Percentiles rank a stretch among this genome's conserved stretches.
Conservation (phyloP, 2,113 vertebrate species). For the Ranitomeya imitator region DNA sequence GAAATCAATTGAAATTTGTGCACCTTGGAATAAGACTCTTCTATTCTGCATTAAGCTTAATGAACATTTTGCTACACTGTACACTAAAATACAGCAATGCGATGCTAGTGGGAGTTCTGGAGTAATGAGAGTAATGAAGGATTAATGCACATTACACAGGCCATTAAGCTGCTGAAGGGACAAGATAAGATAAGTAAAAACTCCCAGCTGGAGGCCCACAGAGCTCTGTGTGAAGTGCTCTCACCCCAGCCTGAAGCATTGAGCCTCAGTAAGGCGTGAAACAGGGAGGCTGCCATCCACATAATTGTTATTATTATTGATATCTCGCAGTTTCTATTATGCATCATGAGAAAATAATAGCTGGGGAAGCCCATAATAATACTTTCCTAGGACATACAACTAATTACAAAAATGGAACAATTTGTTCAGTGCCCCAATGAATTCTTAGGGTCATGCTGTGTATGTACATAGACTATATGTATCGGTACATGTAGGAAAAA, state of each 20-base stretch:
- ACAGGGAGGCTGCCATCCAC: slow-evolving; percentile 38
- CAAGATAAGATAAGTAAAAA: slow-evolving; percentile 54
- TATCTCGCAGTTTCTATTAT: slow-evolving; percentile 39
- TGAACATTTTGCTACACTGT: slow-evolving; percentile 10
- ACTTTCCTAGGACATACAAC: background rate
- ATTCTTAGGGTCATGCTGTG: background rate
- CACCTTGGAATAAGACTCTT: background rate
- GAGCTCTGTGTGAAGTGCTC: slow-evolving; percentile 23
- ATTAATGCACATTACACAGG: slow-evolving; percentile 57
- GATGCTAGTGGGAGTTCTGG: slow-evolving; percentile 50
- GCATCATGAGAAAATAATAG: slow-evolving; percentile 45
- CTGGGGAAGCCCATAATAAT: slow-evolving; percentile 9
- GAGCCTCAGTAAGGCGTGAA: slow-evolving; percentile 49
- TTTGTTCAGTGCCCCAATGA: background rate
- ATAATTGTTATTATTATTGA: slow-evolving; percentile 53
- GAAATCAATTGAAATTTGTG: background rate
- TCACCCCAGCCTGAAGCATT: slow-evolving; percentile 41
- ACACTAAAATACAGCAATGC: slow-evolving; percentile 24
- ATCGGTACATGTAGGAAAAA: no score
- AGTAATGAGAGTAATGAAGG: slow-evolving; percentile 57
- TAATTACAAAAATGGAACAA: background rate
- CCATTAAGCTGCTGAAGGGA: slow-evolving; percentile 57
- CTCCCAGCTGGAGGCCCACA: slow-evolving; percentile 39
- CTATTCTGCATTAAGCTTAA: slow-evolving; percentile 33
- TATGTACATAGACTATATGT: no score